phyloP scores from a whole-genome alignment of 1,140 invertebrate genomes.

The Wasmannia auropunctata region DNA sequence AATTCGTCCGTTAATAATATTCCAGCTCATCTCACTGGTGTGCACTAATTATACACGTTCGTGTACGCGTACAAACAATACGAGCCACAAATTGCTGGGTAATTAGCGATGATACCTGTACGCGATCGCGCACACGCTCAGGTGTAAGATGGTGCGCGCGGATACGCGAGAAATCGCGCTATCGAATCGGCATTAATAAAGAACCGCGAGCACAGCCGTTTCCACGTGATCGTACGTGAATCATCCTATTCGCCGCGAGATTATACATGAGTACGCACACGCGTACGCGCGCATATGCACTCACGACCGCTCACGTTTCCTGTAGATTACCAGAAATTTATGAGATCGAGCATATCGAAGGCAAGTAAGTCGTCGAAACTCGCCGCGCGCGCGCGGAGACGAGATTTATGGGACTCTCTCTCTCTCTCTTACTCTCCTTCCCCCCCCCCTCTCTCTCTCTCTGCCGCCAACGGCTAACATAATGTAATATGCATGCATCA shows the following conservation, averaged over 20 bases:
- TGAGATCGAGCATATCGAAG: constrained; percentile 55
- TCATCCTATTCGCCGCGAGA: constrained; percentile 17
- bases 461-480: constrained; percentile 18
- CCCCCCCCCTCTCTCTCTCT: too few species aligned
- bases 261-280: not conserved
- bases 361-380: constrained; percentile 66
- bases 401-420: constrained; percentile 60
- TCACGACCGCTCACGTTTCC: not conserved
- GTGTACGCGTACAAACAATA: constrained; percentile 52
- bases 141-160: not conserved
- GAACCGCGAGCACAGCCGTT: not conserved
- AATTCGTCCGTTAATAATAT: constrained; percentile 66
- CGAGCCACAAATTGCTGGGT: constrained; percentile 54
- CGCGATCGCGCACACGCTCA: constrained; percentile 26
- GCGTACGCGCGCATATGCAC: too few species aligned
- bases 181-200: constrained; percentile 51
- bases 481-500: constrained; percentile 62
- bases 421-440: too few species aligned
- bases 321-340: constrained; percentile 58
- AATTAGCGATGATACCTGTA: constrained; percentile 48
- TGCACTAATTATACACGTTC: constrained; percentile 59
- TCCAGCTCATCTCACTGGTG: constrained; percentile 32
- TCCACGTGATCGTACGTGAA: constrained; percentile 1
- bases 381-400: constrained; percentile 22
- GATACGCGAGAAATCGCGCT: constrained; percentile 33